Conservation (phyloP, 2,888 invertebrate genomes). For the Blomia tropicalis region DNA sequence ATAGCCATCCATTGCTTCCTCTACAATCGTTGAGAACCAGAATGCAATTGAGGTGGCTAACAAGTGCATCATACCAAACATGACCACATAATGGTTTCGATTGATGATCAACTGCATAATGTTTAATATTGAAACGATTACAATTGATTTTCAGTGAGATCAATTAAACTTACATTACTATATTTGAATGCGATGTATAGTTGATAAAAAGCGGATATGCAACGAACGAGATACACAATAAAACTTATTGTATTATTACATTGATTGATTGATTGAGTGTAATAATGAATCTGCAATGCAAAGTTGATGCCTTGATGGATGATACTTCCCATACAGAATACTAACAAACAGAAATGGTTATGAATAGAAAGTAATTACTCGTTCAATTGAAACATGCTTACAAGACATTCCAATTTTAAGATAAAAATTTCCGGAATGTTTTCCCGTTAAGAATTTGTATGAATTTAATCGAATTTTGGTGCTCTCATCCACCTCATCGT, state of each 20-base stretch:
- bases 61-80: slow-evolving; percentile 62
- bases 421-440: slow-evolving; percentile 56
- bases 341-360: slow-evolving; percentile 37
- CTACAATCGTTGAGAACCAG: slow-evolving; percentile 58
- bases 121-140: too few species aligned
- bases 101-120: slow-evolving; percentile 42
- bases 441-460: slow-evolving; percentile 36
- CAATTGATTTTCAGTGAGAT: too few species aligned
- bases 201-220: slow-evolving; percentile 55
- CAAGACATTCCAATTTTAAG: slow-evolving; percentile 56
- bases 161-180: slow-evolving; percentile 43
- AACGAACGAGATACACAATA: slow-evolving; percentile 51
- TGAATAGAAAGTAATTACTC: too few species aligned
- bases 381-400: slow-evolving; percentile 34
- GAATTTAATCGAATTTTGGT: slow-evolving; percentile 15
- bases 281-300: slow-evolving; percentile 49
- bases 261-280: slow-evolving; percentile 41
- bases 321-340: slow-evolving; percentile 59
- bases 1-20: slow-evolving; percentile 53
- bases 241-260: slow-evolving; percentile 43
- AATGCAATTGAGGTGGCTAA: slow-evolving; percentile 59
- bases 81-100: slow-evolving; percentile 44
- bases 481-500: not conserved
- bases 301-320: slow-evolving; percentile 55
- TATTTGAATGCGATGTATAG: slow-evolving; percentile 65